These are phyloP conservation scores for Verasper variegatus DNA, from an alignment of 2,113 vertebrate species.

Conservation along the genomic window DNA sequence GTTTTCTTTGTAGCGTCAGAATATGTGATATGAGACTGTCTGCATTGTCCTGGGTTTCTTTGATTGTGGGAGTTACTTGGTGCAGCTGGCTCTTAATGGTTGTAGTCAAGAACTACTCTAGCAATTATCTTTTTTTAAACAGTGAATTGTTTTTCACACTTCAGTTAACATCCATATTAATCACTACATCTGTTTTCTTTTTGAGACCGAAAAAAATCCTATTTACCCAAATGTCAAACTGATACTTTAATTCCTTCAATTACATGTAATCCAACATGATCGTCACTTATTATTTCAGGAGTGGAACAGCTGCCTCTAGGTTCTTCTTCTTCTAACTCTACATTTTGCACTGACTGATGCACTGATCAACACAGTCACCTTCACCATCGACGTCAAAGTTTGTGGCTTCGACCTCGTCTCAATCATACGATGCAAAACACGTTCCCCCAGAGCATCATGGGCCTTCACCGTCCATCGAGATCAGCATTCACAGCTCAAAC, in stretches of 20 bases:
- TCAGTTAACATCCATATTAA: neutral
- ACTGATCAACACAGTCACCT: neutral
- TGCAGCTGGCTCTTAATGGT: neutral
- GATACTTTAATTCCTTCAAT: neutral
- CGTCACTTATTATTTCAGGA: neutral
- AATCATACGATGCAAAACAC: neutral
- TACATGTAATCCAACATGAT: too few species aligned
- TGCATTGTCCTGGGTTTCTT: too few species aligned
- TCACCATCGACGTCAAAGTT: constrained; percentile 19
- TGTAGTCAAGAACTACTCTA: neutral
- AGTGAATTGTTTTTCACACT: neutral
- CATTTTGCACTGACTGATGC: too few species aligned
- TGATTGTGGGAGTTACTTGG: neutral
- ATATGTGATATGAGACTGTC: too few species aligned
- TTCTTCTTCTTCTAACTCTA: too few species aligned
- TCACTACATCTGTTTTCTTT: neutral
- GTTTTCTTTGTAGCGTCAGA: too few species aligned
- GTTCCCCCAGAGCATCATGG: neutral
- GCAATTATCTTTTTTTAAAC: neutral
- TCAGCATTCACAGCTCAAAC: neutral
- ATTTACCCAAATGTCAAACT: neutral
- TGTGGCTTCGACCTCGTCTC: constrained; percentile 39
- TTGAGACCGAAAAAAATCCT: neutral
- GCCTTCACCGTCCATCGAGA: neutral
- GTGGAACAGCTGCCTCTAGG: neutral